Evolutionary conservation across 1,140 invertebrate genomes (phyloP).

Genomic region (Nomia melanderi): DNA sequence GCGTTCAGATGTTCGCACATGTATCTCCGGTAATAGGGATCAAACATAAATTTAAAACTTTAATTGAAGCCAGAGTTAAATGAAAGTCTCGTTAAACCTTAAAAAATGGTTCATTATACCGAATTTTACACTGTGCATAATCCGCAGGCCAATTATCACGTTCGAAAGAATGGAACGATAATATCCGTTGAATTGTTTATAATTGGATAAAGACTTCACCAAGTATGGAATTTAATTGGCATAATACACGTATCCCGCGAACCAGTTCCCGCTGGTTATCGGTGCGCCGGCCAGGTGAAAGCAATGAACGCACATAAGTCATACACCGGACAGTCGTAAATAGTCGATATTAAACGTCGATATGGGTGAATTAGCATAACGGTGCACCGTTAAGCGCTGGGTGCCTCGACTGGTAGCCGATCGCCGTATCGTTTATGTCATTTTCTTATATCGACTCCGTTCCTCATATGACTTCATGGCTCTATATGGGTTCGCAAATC

Average conservation of each 20-base stretch:
- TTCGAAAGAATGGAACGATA: background rate
- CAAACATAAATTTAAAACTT: too few species aligned
- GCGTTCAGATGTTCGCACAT: too few species aligned
- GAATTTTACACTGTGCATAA: too few species aligned
- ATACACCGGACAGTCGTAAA: conserved; percentile 77
- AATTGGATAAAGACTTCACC: background rate
- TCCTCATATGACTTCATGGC: conserved; percentile 69
- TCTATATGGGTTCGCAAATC: conserved; percentile 74
- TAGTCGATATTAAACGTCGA: conserved; percentile 79
- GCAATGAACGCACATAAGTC: conserved; percentile 76
- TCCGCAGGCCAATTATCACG: too few species aligned
- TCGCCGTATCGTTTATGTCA: conserved; percentile 71
- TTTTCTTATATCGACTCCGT: conserved; percentile 70
- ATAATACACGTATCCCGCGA: conserved; percentile 30
- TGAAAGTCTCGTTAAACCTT: too few species aligned
- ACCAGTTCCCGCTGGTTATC: conserved; percentile 56
- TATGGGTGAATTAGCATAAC: conserved; percentile 78
- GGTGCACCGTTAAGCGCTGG: conserved; percentile 65
- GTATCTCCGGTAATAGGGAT: too few species aligned
- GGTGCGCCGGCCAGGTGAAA: conserved; percentile 71
- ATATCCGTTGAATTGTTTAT: background rate
- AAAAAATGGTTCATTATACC: too few species aligned
- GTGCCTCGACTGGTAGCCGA: conserved; percentile 45
- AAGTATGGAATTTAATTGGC: conserved; percentile 1
- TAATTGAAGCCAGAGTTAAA: too few species aligned